Base-by-base conservation (phyloP, 2,797 vertebrate species). In the Balearica regulorum region DNA sequence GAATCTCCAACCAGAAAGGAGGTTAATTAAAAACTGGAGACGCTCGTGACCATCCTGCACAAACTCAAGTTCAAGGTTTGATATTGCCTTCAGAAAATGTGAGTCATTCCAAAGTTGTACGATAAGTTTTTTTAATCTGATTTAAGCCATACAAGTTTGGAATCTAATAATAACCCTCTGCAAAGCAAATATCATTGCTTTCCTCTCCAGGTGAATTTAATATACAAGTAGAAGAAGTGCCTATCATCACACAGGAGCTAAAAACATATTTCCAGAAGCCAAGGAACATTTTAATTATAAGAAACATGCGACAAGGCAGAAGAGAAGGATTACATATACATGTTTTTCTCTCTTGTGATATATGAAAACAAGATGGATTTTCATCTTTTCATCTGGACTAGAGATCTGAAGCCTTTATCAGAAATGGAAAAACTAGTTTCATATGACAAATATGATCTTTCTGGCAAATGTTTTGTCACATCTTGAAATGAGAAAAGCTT, bases 11-110 rank as follows among this genome's bases (percentile, higher is more conserved):
- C 8, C 29, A 90, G 57, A 77, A 82, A 37, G 43, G 43, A 94
- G 90, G 66, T 94, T 94, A 94, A 96, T 93, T 93, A 91, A 87
- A 87, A 94, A 68, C 37, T 71, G 77, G 60, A 93, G 90, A 70
- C 61, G 48, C 60, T 65, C 22, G 20, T 43, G 70, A 93, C 78
- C 91, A 90, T 80, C 44, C 70, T 5, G 1, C 31, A 22, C 14
- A 60, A 95, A 76, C 71, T 60, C 51, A 76, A 75, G 73, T 54
- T 96, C 88, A 90, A 68, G 80, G 60, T 61, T 53, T 90, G 77
- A 66, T 80, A 43, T 0, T 53, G 60, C 77, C 73, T 64, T 86
- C 71, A 83, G 72, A 94, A 94, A 92, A 70, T 5, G 14, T 14
- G 62, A 96, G 66, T 73, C 66, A 79, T 43, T 83, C 55, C 15